phyloP scores from a whole-genome alignment of 2,888 invertebrate genomes.

The Drosophila peninsularis region DNA sequence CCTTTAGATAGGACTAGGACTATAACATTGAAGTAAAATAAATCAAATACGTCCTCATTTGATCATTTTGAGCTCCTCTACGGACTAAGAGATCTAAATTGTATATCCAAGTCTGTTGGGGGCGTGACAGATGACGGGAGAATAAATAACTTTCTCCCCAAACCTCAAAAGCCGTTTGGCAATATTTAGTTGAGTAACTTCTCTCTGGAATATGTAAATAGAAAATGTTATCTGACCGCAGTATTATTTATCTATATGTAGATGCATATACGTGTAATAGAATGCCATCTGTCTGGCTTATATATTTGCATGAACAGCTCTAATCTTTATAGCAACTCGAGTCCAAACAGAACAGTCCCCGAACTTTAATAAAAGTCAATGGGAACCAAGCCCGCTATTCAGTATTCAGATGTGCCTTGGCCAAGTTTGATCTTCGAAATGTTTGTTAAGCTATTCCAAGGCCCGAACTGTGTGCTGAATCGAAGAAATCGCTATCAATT shows the following conservation, averaged over 20 bases:
- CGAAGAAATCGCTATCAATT: conserved; percentile 64
- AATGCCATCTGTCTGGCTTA: conserved; percentile 25
- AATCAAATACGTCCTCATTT: no score
- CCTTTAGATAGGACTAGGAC: no score
- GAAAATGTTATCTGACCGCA: neutral
- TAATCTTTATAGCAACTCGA: conserved; percentile 36
- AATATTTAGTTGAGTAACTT: neutral
- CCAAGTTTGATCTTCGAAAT: conserved; percentile 27
- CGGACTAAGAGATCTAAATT: no score
- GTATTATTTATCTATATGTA: neutral
- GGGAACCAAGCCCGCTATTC: neutral
- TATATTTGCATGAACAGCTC: conserved; percentile 8
- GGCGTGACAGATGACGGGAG: no score
- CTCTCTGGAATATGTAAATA: neutral
- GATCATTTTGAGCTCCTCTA: no score
- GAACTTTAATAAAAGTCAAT: conserved; percentile 28
- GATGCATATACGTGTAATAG: neutral
- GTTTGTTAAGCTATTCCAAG: conserved; percentile 32
- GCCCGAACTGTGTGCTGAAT: conserved; percentile 55
- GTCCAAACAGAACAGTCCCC: neutral
- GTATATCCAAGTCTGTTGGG: no score
- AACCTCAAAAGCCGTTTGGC: neutral
- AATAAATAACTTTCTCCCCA: neutral
- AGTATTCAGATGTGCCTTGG: conserved; percentile 16
- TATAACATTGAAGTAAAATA: no score